Evolutionary conservation across 2,888 invertebrate species (phyloP).

Genomic region (Melieria omissa): DNA sequence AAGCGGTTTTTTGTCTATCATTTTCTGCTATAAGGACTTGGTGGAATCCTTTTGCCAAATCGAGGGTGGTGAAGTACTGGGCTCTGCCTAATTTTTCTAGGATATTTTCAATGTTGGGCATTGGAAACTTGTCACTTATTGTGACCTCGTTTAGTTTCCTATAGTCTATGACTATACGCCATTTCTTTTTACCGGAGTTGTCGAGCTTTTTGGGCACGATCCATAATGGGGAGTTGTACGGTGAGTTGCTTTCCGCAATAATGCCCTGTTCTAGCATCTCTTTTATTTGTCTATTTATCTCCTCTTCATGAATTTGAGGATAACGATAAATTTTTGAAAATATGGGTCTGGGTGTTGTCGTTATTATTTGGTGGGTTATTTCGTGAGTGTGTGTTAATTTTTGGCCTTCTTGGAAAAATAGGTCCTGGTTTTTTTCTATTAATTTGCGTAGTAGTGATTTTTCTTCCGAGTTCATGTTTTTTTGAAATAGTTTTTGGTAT

Average conservation of each 20-base stretch:
- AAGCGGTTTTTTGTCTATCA: too few relatives aligned
- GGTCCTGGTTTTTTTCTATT: not conserved
- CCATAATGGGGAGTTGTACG: conserved; percentile 29
- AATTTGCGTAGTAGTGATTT: not conserved
- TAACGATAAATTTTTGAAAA: conserved; percentile 10
- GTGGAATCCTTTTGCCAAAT: too few relatives aligned
- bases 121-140: not conserved
- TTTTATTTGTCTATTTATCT: conserved; percentile 23
- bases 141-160: conserved; percentile 11
- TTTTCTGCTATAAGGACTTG: too few relatives aligned
- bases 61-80: too few relatives aligned
- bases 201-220: conserved; percentile 35
- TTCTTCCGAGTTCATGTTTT: too few relatives aligned
- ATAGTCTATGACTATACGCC: conserved; percentile 34
- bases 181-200: conserved; percentile 25
- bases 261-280: conserved; percentile 32
- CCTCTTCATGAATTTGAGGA: conserved; percentile 24
- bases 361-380: not conserved
- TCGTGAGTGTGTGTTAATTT: not conserved
- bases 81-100: too few relatives aligned
- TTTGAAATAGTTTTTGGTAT: too few relatives aligned
- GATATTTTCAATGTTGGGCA: too few relatives aligned
- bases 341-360: not conserved
- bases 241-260: conserved; percentile 22
- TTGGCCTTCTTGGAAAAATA: conserved; percentile 6